A percentile compares a stretch with the other conserved stretches of the same genome.
Conservation (phyloP, 2,113 vertebrate genomes). For the Xerus inauris region DNA sequence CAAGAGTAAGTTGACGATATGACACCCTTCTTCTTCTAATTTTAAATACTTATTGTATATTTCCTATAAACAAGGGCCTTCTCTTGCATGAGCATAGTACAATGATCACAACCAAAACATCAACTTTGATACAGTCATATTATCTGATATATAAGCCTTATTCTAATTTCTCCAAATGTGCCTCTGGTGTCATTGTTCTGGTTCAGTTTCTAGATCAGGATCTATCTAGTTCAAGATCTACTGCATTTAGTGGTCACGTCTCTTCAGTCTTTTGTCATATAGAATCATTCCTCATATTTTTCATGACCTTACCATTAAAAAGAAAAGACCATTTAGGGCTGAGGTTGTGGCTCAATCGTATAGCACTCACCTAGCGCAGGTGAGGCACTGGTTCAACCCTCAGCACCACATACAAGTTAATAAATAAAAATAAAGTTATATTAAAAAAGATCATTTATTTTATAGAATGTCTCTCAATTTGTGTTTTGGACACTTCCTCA, state of each 20-base stretch:
- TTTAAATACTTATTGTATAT: background rate
- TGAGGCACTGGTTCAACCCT: no score
- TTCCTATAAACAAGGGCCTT: background rate
- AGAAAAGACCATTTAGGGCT: background rate
- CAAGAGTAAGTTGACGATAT: background rate
- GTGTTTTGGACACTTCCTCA: background rate
- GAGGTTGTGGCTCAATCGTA: no score
- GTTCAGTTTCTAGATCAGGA: background rate
- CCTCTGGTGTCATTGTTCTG: background rate
- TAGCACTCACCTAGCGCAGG: no score
- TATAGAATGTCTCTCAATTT: background rate
- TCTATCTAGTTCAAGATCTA: background rate
- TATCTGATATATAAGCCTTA: background rate
- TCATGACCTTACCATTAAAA: background rate
- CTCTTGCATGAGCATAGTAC: background rate
- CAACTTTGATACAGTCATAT: background rate
- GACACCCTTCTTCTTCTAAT: background rate
- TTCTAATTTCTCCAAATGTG: background rate
- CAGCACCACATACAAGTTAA: no score
- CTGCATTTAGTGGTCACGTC: background rate
- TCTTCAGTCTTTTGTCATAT: background rate
- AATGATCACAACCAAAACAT: background rate
- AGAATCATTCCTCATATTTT: background rate
- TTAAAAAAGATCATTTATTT: background rate
- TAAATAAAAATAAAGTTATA: no score